phyloP scores from a whole-genome alignment of 2,888 invertebrate genomes.

The Sturmia bella region DNA sequence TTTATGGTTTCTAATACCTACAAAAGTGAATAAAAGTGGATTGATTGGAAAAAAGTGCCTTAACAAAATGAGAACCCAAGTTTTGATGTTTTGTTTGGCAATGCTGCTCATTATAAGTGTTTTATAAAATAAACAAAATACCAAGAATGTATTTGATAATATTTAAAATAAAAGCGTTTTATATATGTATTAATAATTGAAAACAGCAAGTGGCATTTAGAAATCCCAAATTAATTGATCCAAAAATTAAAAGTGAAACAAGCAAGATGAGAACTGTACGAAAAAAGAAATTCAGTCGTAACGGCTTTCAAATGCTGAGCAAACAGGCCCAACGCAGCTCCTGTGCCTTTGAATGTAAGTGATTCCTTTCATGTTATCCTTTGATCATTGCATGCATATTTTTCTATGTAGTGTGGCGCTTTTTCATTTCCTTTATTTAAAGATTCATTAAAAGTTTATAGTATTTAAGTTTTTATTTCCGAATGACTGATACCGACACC shows the following conservation, averaged over 20 bases:
- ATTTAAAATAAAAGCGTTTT: slow-evolving; percentile 5
- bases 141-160: slow-evolving; percentile 5
- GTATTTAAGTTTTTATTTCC: slow-evolving; percentile 25
- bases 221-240: background rate
- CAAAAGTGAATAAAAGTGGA: background rate
- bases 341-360: slow-evolving; percentile 77
- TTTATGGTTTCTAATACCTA: slow-evolving; percentile 6
- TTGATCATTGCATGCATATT: background rate
- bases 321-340: slow-evolving; percentile 74
- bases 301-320: slow-evolving; percentile 75
- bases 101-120: slow-evolving; percentile 77
- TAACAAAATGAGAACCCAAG: slow-evolving; percentile 76
- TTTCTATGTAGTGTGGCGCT: background rate
- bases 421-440: slow-evolving; percentile 22
- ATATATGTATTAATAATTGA: slow-evolving; percentile 11
- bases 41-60: slow-evolving; percentile 27
- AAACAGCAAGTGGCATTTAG: slow-evolving; percentile 14
- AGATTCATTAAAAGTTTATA: slow-evolving; percentile 14
- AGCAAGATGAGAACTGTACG: slow-evolving; percentile 51
- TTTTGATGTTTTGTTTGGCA: slow-evolving; percentile 76
- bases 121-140: slow-evolving; percentile 70
- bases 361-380: background rate
- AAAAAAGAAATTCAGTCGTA: slow-evolving; percentile 63
- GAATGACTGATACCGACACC: slow-evolving; percentile 41
- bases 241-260: slow-evolving; percentile 24